phyloP scores from a whole-genome alignment of 2,888 invertebrate species.

The Augiades crinisus region DNA sequence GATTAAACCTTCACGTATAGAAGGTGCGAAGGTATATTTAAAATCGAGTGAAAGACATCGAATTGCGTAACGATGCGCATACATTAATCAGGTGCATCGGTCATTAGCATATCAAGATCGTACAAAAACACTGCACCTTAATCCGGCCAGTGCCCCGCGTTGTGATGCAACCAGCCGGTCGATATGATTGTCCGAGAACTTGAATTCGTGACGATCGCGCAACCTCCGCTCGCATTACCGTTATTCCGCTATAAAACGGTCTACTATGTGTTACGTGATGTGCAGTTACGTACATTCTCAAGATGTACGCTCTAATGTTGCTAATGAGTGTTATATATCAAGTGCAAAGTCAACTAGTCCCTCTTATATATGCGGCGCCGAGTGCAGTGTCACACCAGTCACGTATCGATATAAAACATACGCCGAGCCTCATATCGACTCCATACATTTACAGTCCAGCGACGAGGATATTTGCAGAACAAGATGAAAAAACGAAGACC shows the following conservation, averaged over 20 bases:
- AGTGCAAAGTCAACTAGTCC: constrained; percentile 49
- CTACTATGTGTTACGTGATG: constrained; percentile 40
- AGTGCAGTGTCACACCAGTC: constrained; percentile 81
- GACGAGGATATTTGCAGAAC: constrained; percentile 40
- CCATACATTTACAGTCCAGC: constrained; percentile 57
- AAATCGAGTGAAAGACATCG: not conserved
- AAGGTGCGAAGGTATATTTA: too few species aligned
- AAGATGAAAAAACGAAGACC: constrained; percentile 38
- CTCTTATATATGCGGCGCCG: constrained; percentile 68
- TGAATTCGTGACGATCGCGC: constrained; percentile 55
- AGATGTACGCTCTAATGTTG: constrained; percentile 55
- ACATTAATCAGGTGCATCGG: constrained; percentile 3
- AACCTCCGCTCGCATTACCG: constrained; percentile 56
- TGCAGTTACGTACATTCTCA: constrained; percentile 43
- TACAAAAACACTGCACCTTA: constrained; percentile 44
- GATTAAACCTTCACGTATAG: not conserved
- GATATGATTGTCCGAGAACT: constrained; percentile 60
- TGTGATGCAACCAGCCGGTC: constrained; percentile 64
- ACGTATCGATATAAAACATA: constrained; percentile 70
- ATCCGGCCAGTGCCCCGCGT: constrained; percentile 60
- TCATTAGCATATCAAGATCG: constrained; percentile 22
- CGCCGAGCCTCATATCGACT: constrained; percentile 46
- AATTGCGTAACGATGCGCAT: not conserved
- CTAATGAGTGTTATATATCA: constrained; percentile 42
- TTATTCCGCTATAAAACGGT: constrained; percentile 62